These are phyloP conservation scores for Lathamus discolor DNA, from an alignment of 2,113 vertebrate genomes.

Conservation along the genomic window DNA sequence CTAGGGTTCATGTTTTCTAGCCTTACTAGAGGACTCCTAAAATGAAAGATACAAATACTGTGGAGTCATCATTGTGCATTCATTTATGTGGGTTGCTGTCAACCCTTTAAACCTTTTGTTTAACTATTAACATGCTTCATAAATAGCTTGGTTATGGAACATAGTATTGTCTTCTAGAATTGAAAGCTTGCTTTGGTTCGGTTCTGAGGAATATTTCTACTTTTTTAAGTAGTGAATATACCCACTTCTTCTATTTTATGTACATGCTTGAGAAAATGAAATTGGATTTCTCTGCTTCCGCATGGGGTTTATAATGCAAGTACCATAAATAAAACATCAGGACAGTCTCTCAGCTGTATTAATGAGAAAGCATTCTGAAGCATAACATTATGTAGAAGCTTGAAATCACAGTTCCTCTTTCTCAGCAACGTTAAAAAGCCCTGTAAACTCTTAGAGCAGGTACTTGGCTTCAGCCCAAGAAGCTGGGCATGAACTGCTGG, in stretches of 20 bases:
- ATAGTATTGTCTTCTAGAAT: not conserved
- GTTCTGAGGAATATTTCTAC: not conserved
- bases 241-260: not conserved
- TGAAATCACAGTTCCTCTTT: not conserved
- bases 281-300: not conserved
- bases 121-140: not conserved
- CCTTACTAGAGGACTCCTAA: not conserved
- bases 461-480: not conserved
- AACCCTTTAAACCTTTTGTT: not conserved
- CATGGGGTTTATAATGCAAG: not conserved
- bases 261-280: not conserved
- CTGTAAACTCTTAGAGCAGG: not conserved
- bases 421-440: not conserved
- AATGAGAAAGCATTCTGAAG: not conserved
- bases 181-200: not conserved
- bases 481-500: not conserved
- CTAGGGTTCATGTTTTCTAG: not conserved
- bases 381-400: not conserved
- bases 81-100: not conserved
- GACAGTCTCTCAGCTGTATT: not conserved
- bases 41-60: not conserved
- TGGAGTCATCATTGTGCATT: not conserved
- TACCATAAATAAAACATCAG: not conserved
- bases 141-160: not conserved
- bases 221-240: not conserved